Evolutionary conservation across 2,797 vertebrate species (phyloP).

Genomic region (Mormyrops boulengeri): DNA sequence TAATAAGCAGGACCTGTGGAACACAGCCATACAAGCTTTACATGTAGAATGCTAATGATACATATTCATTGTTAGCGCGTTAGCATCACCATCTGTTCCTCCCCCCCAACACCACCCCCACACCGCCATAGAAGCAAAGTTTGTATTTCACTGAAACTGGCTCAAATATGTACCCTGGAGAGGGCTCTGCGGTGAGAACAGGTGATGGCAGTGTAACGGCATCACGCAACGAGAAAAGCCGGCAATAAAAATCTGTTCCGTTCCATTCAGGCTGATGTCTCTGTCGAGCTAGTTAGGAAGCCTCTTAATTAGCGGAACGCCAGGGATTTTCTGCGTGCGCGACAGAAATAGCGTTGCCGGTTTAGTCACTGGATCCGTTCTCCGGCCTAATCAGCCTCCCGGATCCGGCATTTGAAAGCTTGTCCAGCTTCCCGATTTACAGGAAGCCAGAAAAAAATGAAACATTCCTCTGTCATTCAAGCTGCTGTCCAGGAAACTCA

Average conservation of each 20-base stretch:
- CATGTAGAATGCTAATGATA: background rate
- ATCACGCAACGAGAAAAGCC: background rate
- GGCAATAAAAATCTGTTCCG: background rate
- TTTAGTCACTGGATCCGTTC: slow-evolving; percentile 23
- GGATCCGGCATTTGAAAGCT: slow-evolving; percentile 15
- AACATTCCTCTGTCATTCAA: background rate
- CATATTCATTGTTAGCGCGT: background rate
- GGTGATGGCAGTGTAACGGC: background rate
- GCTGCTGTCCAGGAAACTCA: background rate
- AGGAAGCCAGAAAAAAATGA: background rate
- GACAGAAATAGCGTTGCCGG: slow-evolving; percentile 15
- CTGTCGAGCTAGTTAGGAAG: slow-evolving; percentile 42
- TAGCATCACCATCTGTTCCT: background rate
- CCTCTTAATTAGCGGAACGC: slow-evolving; percentile 42
- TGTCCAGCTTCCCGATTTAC: background rate
- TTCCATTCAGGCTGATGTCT: slow-evolving; percentile 16
- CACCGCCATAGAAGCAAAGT: background rate
- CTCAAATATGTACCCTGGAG: background rate
- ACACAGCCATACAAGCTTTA: background rate
- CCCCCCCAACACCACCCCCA: background rate
- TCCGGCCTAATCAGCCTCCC: slow-evolving; percentile 14
- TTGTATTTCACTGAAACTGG: background rate
- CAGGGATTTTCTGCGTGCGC: background rate
- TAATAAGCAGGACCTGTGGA: background rate
- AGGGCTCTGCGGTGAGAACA: background rate